These are phyloP conservation scores for Scalopus aquaticus DNA, from an alignment of 2,113 vertebrate genomes.

Conservation along the genomic window DNA sequence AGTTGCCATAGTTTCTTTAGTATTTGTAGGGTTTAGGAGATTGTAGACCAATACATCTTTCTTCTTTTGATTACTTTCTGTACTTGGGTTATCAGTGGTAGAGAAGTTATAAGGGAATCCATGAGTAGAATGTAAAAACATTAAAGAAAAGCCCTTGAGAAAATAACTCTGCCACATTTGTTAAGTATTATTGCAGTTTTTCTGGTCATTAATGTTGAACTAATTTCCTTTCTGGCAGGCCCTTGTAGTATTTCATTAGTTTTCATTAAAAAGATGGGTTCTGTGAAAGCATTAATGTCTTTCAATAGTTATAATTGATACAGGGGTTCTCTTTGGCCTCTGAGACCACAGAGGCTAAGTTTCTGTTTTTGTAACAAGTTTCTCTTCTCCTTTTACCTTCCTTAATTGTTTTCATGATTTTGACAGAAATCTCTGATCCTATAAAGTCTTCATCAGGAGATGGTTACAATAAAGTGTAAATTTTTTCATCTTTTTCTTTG, in stretches of 20 bases:
- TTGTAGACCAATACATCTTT: neutral
- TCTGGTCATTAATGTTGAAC: constrained; percentile 71
- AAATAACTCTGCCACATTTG: constrained; percentile 66
- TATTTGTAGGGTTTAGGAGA: neutral
- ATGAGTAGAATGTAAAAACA: constrained; percentile 59
- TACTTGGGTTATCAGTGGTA: neutral
- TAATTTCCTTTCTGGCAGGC: constrained; percentile 75
- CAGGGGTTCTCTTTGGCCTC: constrained; percentile 6
- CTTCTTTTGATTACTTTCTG: constrained; percentile 47
- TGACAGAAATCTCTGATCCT: neutral
- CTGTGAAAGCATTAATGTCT: neutral
- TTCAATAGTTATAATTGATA: constrained; percentile 48
- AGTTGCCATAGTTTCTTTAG: neutral
- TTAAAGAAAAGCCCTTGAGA: constrained; percentile 67
- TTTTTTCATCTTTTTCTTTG: neutral
- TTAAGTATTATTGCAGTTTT: constrained; percentile 52
- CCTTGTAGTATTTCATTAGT: constrained; percentile 72
- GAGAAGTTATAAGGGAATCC: constrained; percentile 23
- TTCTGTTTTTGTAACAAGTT: constrained; percentile 44
- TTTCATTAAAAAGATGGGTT: constrained; percentile 23
- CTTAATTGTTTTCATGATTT: neutral
- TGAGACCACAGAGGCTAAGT: constrained; percentile 16
- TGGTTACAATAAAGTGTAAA: neutral
- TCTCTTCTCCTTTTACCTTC: neutral
- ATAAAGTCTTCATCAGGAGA: neutral